Evolutionary conservation across 2,888 invertebrate genomes (phyloP), one percentile per base, ranked within the genome.

Genomic region (Melinopterus prodromus): DNA sequence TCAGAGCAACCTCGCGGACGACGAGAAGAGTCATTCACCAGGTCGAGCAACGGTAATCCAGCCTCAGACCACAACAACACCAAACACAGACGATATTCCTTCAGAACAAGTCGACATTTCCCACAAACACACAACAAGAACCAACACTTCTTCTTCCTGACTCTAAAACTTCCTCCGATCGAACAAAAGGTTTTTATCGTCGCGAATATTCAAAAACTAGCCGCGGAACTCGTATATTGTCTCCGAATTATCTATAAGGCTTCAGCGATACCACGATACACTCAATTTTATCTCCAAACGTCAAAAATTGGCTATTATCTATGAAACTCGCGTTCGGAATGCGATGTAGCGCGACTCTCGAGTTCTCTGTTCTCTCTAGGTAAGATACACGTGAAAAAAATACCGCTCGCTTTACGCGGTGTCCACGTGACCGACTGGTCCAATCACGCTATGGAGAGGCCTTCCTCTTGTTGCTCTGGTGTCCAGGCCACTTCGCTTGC

Each of bases 1-100:
- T 53, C 7, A 53, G 53, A 77, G 77, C 37, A 16, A 37, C 53
- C 26, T 53, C n/a, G 16, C 78, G 71, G 53, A 1, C 76, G 70
- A 69, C n/a, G 15, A 36, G 53, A 82, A 83, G 83, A 87, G 87
- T 87, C 87, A 87, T 87, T 86, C 87, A 88, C 87, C 85, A 86
- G 85, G 85, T 85, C 85, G 84, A 82, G 80, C 84, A 85, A 85
- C 85, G 85, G 85, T 85, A 85, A 75, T 71, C 77, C 9, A 53
- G 26, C 12, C 12, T 53, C 53, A 53, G 1, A 9, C 53, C 53
- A 53, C 53, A 53, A 53, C 12, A 53, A 53, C 53, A 53, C 12
- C 53, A 7, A 26, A 9, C 53, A 53, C 53, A 53, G 53, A 53
- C 12, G 26, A 26, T 26, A 26, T 26, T 26, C 26, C 26, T 53